Conservation (phyloP, 2,113 vertebrate species). For the Gymnogyps californianus region DNA sequence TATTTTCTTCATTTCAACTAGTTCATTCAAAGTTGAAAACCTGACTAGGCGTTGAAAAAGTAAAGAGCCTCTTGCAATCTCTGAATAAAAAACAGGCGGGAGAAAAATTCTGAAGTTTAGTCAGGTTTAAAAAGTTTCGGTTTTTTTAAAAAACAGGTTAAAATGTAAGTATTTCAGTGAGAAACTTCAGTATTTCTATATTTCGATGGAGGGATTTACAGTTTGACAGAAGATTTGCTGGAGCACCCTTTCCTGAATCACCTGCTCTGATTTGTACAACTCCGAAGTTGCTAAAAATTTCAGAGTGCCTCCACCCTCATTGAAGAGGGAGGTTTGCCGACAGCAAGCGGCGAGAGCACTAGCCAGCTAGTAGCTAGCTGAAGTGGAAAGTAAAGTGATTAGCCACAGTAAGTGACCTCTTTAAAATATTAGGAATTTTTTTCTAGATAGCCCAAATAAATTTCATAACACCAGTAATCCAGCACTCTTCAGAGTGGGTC, state of each 20-base stretch:
- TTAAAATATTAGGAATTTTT: neutral
- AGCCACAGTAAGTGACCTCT: neutral
- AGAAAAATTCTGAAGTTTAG: neutral
- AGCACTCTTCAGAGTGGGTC: neutral
- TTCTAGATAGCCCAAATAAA: neutral
- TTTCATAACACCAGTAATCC: neutral
- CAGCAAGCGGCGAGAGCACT: neutral
- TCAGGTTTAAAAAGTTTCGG: neutral
- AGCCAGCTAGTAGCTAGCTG: neutral
- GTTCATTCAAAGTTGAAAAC: slow-evolving; percentile 27
- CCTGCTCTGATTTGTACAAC: neutral
- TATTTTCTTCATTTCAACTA: neutral
- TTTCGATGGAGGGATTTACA: neutral
- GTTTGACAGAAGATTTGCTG: neutral
- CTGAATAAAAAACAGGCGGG: neutral
- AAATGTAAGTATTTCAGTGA: neutral
- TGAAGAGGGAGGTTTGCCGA: neutral
- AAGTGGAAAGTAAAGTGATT: neutral
- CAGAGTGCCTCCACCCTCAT: neutral
- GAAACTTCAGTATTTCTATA: neutral
- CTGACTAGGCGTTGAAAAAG: neutral
- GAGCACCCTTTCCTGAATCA: neutral
- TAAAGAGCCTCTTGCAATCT: neutral
- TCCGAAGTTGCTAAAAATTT: neutral
- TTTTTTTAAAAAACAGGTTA: neutral